These are phyloP conservation scores for Parus major DNA, from an alignment of 2,113 vertebrate species.

Conservation along the genomic window DNA sequence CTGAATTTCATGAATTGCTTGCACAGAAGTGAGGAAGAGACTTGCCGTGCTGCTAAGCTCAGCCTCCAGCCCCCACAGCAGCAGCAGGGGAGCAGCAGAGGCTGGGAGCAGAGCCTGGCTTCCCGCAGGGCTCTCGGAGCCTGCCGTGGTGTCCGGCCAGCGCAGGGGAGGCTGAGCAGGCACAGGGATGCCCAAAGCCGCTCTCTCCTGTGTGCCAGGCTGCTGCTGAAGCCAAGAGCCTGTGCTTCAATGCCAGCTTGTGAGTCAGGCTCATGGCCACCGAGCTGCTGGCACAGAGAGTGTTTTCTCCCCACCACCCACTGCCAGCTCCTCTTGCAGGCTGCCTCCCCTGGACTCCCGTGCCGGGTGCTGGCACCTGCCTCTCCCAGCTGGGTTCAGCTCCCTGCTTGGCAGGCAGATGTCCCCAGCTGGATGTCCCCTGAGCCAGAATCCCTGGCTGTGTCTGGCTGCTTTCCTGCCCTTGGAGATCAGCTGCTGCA, in stretches of 20 bases:
- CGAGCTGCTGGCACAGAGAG: neutral
- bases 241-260: neutral
- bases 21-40: rapidly evolving
- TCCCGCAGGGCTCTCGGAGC: neutral
- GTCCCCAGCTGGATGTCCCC: neutral
- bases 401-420: neutral
- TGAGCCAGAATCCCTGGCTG: neutral
- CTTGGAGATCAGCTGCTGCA: neutral
- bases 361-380: neutral
- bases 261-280: neutral
- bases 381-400: slow-evolving; percentile 13
- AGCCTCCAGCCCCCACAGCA: neutral
- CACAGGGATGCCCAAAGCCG: neutral
- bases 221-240: neutral
- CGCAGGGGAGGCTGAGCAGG: neutral
- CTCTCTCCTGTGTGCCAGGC: neutral
- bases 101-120: rapidly evolving
- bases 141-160: rapidly evolving
- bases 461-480: neutral
- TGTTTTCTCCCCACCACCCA: neutral
- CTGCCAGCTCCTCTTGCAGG: neutral
- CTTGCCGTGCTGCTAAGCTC: neutral
- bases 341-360: neutral
- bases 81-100: neutral
- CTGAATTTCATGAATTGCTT: neutral